Conservation (phyloP, 2,888 invertebrate genomes). For the Ochropleura plecta region DNA sequence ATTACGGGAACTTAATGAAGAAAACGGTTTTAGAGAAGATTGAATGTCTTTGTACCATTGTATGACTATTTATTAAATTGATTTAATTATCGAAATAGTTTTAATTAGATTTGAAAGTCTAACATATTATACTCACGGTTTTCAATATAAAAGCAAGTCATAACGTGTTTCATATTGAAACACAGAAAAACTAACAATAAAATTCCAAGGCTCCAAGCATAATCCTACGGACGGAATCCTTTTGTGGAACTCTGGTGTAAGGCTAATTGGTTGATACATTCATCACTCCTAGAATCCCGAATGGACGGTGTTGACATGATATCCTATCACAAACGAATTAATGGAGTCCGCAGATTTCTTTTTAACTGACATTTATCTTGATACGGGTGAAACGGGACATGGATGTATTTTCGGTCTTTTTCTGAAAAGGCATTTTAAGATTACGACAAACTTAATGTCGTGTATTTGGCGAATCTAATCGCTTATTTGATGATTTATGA, state of each 20-base stretch:
- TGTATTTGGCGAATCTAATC: slow-evolving; percentile 35
- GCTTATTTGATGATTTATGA: slow-evolving; percentile 40
- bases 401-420: slow-evolving; percentile 24
- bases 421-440: slow-evolving; percentile 31
- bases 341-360: slow-evolving; percentile 57
- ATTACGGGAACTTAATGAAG: background rate
- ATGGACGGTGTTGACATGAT: slow-evolving; percentile 50
- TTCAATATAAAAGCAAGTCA: background rate
- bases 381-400: slow-evolving; percentile 45
- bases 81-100: too few relatives aligned
- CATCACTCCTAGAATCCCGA: slow-evolving; percentile 44
- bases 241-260: slow-evolving; percentile 26
- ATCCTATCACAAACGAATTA: slow-evolving; percentile 53
- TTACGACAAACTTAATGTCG: slow-evolving; percentile 36
- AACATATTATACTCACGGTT: too few relatives aligned
- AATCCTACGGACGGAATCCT: slow-evolving; percentile 27
- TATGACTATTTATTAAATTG: background rate
- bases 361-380: slow-evolving; percentile 51
- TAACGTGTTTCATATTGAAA: background rate
- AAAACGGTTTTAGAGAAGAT: background rate
- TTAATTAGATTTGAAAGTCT: background rate
- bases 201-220: background rate
- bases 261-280: slow-evolving; percentile 58
- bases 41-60: slow-evolving; percentile 1
- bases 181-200: background rate